Base-by-base conservation (phyloP, 1,140 invertebrate species). In the Muscidifurax raptorellus region DNA sequence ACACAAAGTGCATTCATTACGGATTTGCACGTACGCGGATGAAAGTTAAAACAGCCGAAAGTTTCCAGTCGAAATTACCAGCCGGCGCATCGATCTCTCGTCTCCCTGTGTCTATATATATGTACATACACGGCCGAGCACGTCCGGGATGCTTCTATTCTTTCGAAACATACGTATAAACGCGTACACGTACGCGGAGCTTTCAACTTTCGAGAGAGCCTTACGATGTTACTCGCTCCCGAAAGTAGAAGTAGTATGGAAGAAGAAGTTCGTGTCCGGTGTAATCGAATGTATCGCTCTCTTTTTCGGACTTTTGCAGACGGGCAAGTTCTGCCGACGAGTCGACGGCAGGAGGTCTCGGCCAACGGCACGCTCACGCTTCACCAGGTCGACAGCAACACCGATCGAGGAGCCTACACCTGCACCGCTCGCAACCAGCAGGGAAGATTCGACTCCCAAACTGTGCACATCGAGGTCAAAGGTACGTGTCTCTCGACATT, bases 351-450 rank as follows among this genome's bases (percentile, higher is more conserved):
- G 91, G 95, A 96, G 87, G 97, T 98, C 44, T 97, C 96, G 86
- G 94, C 95, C 87, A 98, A 98, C 91, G 98, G 98, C 28, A 97
- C 97, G 1, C 92, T 99, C 83, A 95, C 97, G 36, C 87, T 93
- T 5, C 90, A 91, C 81, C 87, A 89, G 28, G 96, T 98, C 75
- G 96, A 97, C 95, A 97, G 92, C 95, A 96, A 75, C 95, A 97
- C 91, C 91, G 97, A 95, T 88, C 93, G 92, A 25, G 95, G 96
- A 4, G 96, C 96, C 4, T 98, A 98, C 93, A 97, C 96, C 13
- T 99, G 98, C 91, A 96, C 97, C 87, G 97, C 97, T 0, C 95
- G 96, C 81, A 98, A 98, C 92, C 94, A 96, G 81, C 96, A 97
- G 88, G 96, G 96, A 69, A 95, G 97, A 87, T 95, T 96, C 0